A percentile compares a stretch with the other conserved stretches of the same genome.
Evolutionary conservation across 1,140 invertebrate species (phyloP).

Genomic region (Ptiloglossa arizonensis): DNA sequence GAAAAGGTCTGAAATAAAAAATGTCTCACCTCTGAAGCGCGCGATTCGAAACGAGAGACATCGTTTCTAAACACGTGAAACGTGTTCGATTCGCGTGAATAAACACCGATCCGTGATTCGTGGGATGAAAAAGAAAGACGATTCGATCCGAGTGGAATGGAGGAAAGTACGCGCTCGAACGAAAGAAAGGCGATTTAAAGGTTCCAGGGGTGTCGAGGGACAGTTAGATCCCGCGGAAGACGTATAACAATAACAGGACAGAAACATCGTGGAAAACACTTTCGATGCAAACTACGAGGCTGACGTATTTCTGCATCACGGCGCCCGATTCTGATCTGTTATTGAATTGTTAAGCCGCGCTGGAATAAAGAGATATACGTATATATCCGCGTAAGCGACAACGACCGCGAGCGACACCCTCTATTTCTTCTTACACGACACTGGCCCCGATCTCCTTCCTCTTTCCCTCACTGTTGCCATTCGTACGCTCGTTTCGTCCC

Average conservation of each 20-base stretch:
- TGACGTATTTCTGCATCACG: conserved; percentile 56
- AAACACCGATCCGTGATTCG: no score
- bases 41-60: no score
- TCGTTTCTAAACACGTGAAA: no score
- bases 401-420: conserved; percentile 57
- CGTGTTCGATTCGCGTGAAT: no score
- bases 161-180: not conserved
- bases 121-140: no score
- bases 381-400: conserved; percentile 59
- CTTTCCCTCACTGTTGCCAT: not conserved
- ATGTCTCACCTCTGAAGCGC: no score
- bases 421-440: conserved; percentile 57
- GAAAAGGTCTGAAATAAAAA: no score
- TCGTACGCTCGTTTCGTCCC: conserved; percentile 10
- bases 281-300: conserved; percentile 76
- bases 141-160: not conserved
- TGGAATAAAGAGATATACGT: conserved; percentile 78
- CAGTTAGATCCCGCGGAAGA: conserved; percentile 7
- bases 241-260: conserved; percentile 58
- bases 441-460: conserved; percentile 21
- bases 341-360: conserved; percentile 81
- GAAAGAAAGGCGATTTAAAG: not conserved
- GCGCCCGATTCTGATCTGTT: conserved; percentile 75
- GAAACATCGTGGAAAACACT: conserved; percentile 65
- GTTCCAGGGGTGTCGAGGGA: not conserved